These are phyloP conservation scores for Caprella mutica DNA, from an alignment of 2,888 invertebrate species.

Conservation along the genomic window DNA sequence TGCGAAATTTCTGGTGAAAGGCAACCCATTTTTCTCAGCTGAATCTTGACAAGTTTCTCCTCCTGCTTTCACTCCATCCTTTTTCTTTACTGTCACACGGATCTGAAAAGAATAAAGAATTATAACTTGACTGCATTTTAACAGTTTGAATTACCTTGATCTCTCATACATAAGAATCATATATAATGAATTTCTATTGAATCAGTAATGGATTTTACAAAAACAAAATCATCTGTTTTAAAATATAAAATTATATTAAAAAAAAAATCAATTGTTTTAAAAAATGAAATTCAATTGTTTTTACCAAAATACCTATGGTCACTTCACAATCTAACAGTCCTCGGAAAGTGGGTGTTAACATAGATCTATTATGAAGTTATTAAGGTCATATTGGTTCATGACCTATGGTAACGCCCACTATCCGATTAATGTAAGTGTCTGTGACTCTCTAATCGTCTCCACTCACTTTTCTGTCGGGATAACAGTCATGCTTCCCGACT, in stretches of 20 bases:
- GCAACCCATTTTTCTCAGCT: too few relatives aligned
- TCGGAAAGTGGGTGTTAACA: not conserved
- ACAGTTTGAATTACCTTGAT: too few relatives aligned
- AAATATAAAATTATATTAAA: slow-evolving; percentile 14
- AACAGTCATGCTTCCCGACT: too few relatives aligned
- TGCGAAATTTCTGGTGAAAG: too few relatives aligned
- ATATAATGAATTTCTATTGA: not conserved
- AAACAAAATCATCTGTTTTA: not conserved
- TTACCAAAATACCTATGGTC: slow-evolving; percentile 8
- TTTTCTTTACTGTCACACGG: too few relatives aligned
- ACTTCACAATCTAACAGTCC: not conserved
- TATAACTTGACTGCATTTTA: too few relatives aligned
- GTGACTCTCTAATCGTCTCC: not conserved
- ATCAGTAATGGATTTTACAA: not conserved
- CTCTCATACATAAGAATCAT: not conserved
- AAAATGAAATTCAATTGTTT: slow-evolving; percentile 12
- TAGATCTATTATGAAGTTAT: not conserved
- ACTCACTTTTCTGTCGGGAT: too few relatives aligned
- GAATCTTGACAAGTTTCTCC: too few relatives aligned
- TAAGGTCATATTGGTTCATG: not conserved
- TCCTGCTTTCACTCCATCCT: too few relatives aligned
- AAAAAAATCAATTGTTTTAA: slow-evolving; percentile 12
- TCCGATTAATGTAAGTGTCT: not conserved
- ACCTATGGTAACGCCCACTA: too few relatives aligned
- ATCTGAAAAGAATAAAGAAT: too few relatives aligned